Evolutionary conservation across 2,113 vertebrate species (phyloP).

Genomic region (Dicrurus megarhynchus): DNA sequence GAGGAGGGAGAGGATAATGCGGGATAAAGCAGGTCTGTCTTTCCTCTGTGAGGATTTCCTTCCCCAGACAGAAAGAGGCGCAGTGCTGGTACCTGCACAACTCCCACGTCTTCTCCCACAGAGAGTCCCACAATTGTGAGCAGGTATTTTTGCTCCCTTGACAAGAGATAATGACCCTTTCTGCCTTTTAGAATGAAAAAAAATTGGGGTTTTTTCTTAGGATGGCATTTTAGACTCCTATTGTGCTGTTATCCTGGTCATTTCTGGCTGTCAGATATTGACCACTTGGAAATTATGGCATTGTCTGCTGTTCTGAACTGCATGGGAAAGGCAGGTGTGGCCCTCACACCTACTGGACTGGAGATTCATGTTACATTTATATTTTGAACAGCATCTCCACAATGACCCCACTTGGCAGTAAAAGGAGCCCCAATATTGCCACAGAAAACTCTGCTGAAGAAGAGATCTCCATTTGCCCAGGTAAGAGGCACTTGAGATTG

Average conservation of each 20-base stretch:
- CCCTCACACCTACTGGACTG: background rate
- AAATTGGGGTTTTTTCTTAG: slow-evolving; percentile 8
- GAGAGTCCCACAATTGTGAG: background rate
- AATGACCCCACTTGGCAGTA: slow-evolving; percentile 51
- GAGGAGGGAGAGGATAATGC: background rate
- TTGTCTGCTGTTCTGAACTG: slow-evolving; percentile 3
- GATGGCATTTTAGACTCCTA: background rate
- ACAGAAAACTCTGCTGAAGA: slow-evolving; percentile 63
- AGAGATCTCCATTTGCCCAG: slow-evolving; percentile 82
- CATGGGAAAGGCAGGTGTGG: background rate
- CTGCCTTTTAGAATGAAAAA: background rate
- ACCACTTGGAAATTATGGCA: slow-evolving; percentile 2
- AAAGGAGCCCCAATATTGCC: slow-evolving; percentile 55
- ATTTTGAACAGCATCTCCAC: slow-evolving; percentile 62
- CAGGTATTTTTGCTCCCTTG: background rate
- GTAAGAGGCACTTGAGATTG: slow-evolving; percentile 63
- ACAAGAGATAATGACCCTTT: background rate
- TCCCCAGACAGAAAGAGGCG: background rate
- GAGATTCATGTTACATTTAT: slow-evolving; percentile 25
- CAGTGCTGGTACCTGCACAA: background rate
- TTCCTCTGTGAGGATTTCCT: background rate
- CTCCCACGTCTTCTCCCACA: background rate
- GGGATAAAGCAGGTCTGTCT: background rate
- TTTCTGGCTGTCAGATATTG: slow-evolving; percentile 35
- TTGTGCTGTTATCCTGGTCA: background rate